Conservation (phyloP, 1,140 invertebrate genomes). For the Papilio polytes region DNA sequence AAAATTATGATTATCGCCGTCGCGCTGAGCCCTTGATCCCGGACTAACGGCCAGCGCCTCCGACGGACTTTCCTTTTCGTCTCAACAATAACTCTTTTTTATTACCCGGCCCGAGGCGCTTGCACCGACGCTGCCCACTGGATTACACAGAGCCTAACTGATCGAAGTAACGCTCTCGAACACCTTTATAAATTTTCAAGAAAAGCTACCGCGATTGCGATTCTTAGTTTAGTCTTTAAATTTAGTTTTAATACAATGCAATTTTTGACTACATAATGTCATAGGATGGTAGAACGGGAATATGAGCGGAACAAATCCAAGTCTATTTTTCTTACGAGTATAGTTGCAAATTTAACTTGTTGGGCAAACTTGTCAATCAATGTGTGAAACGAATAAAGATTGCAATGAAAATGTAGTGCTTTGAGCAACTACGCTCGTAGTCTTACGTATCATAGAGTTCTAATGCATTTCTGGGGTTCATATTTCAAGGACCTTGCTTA, state of each 20-base stretch:
- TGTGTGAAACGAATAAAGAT: too few relatives aligned
- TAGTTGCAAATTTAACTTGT: too few relatives aligned
- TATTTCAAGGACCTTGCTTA: background rate
- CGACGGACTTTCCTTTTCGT: slow-evolving; percentile 80
- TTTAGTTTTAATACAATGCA: background rate
- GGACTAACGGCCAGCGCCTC: slow-evolving; percentile 73
- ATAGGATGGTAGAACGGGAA: background rate
- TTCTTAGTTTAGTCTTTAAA: background rate
- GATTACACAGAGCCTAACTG: slow-evolving; percentile 75
- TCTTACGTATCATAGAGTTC: background rate
- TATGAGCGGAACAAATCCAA: too few relatives aligned
- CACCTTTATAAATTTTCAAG: slow-evolving; percentile 38
- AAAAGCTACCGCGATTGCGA: background rate
- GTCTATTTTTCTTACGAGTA: too few relatives aligned
- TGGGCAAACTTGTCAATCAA: too few relatives aligned
- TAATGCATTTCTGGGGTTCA: too few relatives aligned
- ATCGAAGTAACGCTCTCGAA: slow-evolving; percentile 51
- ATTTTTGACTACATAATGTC: background rate
- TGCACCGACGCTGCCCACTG: slow-evolving; percentile 70
- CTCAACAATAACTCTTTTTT: slow-evolving; percentile 83
- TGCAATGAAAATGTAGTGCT: background rate
- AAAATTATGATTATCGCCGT: slow-evolving; percentile 83
- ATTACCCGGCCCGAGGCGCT: slow-evolving; percentile 62
- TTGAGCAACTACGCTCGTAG: background rate
- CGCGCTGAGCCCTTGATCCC: slow-evolving; percentile 80